Percentiles rank a stretch among this genome's conserved stretches.
These are phyloP conservation scores for Elachura formosa DNA, from an alignment of 2,113 vertebrate species.

Conservation along the genomic window DNA sequence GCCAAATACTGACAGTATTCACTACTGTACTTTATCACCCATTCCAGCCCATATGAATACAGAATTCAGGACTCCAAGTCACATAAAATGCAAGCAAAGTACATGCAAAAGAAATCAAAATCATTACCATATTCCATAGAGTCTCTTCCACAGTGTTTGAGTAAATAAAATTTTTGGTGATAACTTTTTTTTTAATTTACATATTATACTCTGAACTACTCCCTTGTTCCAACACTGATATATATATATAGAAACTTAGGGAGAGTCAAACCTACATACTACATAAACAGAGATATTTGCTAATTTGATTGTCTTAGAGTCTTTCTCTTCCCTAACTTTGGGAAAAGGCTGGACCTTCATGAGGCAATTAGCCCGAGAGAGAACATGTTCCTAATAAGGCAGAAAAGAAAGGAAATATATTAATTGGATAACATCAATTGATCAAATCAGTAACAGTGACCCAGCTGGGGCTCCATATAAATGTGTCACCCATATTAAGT, in stretches of 20 bases:
- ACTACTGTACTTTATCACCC: background rate
- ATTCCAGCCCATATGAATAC: background rate
- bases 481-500: background rate
- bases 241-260: background rate
- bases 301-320: background rate
- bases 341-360: background rate
- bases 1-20: background rate
- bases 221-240: background rate
- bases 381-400: background rate
- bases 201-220: background rate
- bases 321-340: background rate
- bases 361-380: background rate
- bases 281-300: background rate
- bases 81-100: background rate
- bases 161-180: background rate
- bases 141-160: background rate
- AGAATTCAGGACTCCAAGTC: background rate
- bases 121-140: background rate
- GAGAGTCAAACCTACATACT: background rate
- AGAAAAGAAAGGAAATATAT: background rate
- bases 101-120: background rate
- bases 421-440: background rate
- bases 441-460: background rate
- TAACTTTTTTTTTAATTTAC: background rate
- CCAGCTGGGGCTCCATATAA: background rate